These are phyloP conservation scores for Mesocricetus auratus DNA, from an alignment of 2,113 vertebrate genomes.

Conservation along the genomic window DNA sequence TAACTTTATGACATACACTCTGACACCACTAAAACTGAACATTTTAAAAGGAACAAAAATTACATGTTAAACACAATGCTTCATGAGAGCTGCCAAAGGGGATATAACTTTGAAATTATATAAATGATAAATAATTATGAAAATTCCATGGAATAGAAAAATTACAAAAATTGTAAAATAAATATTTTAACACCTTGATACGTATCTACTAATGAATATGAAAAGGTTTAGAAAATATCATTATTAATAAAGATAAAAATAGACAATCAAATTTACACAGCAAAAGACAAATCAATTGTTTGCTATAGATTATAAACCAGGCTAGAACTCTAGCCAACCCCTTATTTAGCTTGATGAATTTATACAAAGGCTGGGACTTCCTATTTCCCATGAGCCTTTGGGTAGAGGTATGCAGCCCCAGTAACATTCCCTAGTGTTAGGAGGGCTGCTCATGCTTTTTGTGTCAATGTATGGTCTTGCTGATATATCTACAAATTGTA, in stretches of 20 bases:
- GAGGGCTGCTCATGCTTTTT: background rate
- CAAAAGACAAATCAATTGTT: slow-evolving; percentile 77
- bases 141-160: slow-evolving; percentile 21
- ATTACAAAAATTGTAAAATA: slow-evolving; percentile 4
- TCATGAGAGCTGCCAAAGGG: background rate
- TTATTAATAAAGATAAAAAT: slow-evolving; percentile 70
- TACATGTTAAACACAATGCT: background rate
- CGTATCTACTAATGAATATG: background rate
- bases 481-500: background rate
- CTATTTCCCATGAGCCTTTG: background rate
- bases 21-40: slow-evolving; percentile 5
- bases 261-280: slow-evolving; percentile 67
- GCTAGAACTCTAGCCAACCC: background rate
- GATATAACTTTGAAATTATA: slow-evolving; percentile 54
- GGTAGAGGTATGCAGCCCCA: background rate
- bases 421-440: background rate
- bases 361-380: slow-evolving; percentile 53
- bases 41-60: slow-evolving; percentile 31
- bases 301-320: slow-evolving; percentile 64
- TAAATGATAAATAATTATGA: slow-evolving; percentile 3
- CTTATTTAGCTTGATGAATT: background rate
- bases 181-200: slow-evolving; percentile 36
- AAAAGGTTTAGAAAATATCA: background rate
- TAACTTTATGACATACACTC: background rate
- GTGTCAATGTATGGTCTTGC: background rate